phyloP scores from a whole-genome alignment of 2,113 vertebrate genomes.

The Dromaius novaehollandiae region DNA sequence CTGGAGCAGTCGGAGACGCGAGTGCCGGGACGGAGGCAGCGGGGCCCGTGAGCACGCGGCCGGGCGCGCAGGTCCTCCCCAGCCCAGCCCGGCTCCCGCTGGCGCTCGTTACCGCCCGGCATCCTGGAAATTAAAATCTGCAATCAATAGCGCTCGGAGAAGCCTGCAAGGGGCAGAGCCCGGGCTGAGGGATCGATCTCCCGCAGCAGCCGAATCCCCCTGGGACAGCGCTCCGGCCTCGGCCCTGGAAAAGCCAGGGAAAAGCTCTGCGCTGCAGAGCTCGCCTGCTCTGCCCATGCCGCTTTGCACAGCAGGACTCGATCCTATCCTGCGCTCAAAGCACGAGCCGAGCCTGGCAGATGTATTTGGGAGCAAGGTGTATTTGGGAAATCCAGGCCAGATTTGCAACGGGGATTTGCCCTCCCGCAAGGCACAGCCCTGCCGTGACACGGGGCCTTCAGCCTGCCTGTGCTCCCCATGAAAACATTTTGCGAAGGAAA shows the following conservation, averaged over 20 bases:
- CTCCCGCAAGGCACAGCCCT: not conserved
- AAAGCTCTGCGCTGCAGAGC: not conserved
- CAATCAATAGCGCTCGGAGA: not conserved
- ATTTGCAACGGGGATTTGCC: not conserved
- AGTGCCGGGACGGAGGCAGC: too few relatives aligned
- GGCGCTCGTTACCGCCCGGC: too few relatives aligned
- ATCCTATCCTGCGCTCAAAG: not conserved
- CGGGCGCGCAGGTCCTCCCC: too few relatives aligned
- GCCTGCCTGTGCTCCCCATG: not conserved
- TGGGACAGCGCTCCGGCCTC: too few relatives aligned
- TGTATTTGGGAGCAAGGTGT: too few relatives aligned
- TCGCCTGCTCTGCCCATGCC: not conserved
- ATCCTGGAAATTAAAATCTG: not conserved
- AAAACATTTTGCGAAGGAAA: not conserved
- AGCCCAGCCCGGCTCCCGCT: too few relatives aligned
- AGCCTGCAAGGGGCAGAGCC: not conserved
- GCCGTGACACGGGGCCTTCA: not conserved
- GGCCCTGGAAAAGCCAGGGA: not conserved
- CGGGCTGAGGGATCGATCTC: not conserved
- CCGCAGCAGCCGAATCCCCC: not conserved
- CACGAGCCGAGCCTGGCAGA: rapidly evolving
- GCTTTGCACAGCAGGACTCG: rapidly evolving
- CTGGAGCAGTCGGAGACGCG: too few relatives aligned
- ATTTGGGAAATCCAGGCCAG: not conserved
- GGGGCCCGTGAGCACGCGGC: too few relatives aligned